Evolutionary conservation across 2,113 vertebrate species (phyloP), one percentile per base, ranked within the genome.

Genomic region (Lepus timidus): DNA sequence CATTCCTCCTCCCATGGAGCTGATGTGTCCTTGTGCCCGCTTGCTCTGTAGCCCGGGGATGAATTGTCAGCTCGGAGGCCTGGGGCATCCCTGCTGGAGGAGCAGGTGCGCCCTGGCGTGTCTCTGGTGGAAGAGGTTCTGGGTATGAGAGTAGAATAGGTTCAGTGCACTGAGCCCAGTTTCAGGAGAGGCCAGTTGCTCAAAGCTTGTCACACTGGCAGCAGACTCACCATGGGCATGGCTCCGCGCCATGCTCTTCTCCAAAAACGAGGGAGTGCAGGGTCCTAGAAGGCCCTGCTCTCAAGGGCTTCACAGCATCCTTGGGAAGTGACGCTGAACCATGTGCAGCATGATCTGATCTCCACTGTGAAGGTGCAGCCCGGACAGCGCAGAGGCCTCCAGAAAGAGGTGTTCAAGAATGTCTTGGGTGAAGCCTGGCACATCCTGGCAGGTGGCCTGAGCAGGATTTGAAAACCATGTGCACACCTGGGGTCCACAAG

Each of bases 21-120:
- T 14, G 31, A 22, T 4, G 3, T 6, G 2, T 44, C 39, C 62
- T 27, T 39, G 27, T 44, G 31, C 9, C 58, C 74, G 9, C 23
- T 3, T 25, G 7, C 0, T 3, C 29, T 58, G 23, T 64, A 20
- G 12, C 65, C 31, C 3, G 4, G 51, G 31, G 29, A 25, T 33
- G 65, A 36, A 20, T 0, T 16, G 36, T 20, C 23, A 51, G 17
- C 27, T 19, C 12, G n/a, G 78, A 13, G 6, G 22, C 93, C 16
- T 4, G 5, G 31, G 33, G 6, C 4, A 4, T 9, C 0, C 61
- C 36, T 31, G 19, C 14, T 36, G 27, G 67, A 22, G 3, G 16
- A 61, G 19, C 75, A 31, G n/a, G 52, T 9, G 17, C 79, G 85
- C 8, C 76, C 52, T 44, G 6, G 22, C 1, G 0, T 27, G 27